These are phyloP conservation scores for Brachypteracias leptosomus DNA, from an alignment of 2,113 vertebrate species.

Conservation along the genomic window DNA sequence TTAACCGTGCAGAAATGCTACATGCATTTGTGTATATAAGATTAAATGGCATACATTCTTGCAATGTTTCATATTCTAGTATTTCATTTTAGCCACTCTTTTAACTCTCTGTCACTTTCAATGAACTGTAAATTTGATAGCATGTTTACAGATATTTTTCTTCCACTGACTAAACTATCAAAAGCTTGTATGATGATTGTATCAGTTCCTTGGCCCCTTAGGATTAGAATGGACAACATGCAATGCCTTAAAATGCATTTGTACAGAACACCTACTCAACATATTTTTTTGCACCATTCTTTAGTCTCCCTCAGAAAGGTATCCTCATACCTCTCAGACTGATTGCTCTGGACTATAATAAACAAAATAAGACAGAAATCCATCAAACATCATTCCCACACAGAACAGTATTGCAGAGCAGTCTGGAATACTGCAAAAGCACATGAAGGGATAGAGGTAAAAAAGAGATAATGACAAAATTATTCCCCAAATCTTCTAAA, in stretches of 20 bases:
- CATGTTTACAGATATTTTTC: conserved; percentile 46
- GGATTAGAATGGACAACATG: neutral
- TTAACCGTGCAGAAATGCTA: conserved; percentile 30
- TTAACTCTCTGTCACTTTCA: conserved; percentile 45
- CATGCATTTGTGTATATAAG: neutral
- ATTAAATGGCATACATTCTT: neutral
- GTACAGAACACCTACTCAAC: neutral
- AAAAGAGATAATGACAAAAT: neutral
- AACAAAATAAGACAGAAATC: neutral
- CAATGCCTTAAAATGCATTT: neutral
- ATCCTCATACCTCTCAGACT: neutral
- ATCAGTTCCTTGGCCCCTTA: neutral
- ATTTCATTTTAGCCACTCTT: neutral
- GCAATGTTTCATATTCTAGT: neutral
- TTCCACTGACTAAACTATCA: conserved; percentile 23
- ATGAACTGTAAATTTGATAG: conserved; percentile 53
- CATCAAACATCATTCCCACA: neutral
- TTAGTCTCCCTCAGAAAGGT: neutral
- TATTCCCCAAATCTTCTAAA: neutral
- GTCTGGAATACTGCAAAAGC: neutral
- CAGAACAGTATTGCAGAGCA: neutral
- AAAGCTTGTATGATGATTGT: neutral
- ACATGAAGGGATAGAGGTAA: neutral
- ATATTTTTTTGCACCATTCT: neutral
- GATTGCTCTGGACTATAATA: neutral